Evolutionary conservation across 2,888 invertebrate genomes (phyloP).

Genomic region (Keiferia lycopersicella): DNA sequence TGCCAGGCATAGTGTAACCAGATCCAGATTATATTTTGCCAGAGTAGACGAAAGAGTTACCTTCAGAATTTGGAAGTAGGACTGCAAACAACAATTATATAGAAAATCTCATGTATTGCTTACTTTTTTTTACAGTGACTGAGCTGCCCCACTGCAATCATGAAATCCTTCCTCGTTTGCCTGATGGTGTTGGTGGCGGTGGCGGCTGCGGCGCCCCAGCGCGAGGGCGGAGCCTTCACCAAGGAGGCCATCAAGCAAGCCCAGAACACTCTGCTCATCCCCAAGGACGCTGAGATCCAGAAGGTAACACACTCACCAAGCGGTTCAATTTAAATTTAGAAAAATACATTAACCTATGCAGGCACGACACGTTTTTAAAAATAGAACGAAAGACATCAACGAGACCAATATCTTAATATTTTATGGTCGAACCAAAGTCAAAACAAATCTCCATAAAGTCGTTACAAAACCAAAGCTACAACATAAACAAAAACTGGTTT

Average conservation of each 20-base stretch:
- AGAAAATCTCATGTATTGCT: neutral
- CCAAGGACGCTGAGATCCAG: constrained; percentile 92
- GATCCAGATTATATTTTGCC: too few species aligned
- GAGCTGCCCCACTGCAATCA: constrained; percentile 31
- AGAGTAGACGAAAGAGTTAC: too few species aligned
- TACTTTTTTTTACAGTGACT: neutral
- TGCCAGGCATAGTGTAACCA: too few species aligned
- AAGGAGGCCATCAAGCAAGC: constrained; percentile 94
- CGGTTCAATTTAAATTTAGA: neutral
- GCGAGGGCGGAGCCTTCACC: constrained; percentile 91
- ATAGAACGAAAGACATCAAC: neutral
- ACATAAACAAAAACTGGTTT: neutral
- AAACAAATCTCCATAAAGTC: neutral
- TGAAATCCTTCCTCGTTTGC: constrained; percentile 67
- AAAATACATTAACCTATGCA: neutral
- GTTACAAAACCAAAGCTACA: neutral
- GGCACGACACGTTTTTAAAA: neutral
- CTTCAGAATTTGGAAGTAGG: too few species aligned
- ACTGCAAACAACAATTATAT: too few species aligned
- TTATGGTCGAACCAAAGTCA: neutral
- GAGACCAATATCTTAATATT: neutral
- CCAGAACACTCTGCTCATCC: constrained; percentile 91
- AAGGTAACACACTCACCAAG: constrained; percentile 74
- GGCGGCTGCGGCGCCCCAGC: constrained; percentile 83
- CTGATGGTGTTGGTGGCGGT: constrained; percentile 73